Conservation (phyloP, 2,113 vertebrate species). For the Tiliqua scincoides region DNA sequence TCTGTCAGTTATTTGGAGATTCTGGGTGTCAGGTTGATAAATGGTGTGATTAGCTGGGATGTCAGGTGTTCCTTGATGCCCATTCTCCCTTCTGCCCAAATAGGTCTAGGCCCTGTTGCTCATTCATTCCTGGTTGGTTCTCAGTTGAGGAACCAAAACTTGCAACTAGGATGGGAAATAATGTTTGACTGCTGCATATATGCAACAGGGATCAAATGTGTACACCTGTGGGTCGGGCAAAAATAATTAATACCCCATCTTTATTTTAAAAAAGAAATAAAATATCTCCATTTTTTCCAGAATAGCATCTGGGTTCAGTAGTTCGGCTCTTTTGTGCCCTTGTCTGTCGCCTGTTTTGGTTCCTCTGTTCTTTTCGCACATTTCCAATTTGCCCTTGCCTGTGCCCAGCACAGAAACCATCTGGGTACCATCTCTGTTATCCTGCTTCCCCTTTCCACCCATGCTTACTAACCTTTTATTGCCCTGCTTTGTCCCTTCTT, state of each 20-base stretch:
- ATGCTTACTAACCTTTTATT: not conserved
- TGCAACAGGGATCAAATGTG: no score
- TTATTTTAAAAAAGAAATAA: no score
- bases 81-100: not conserved
- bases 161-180: not conserved
- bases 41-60: not conserved
- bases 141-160: not conserved
- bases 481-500: not conserved
- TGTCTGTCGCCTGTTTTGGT: not conserved
- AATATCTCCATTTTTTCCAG: not conserved
- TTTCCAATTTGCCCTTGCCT: no score
- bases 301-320: not conserved
- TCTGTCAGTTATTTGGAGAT: not conserved
- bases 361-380: no score
- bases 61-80: not conserved
- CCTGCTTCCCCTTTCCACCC: not conserved
- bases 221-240: no score
- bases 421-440: not conserved
- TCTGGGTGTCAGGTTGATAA: not conserved
- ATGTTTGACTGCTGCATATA: not conserved
- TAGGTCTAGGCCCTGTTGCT: not conserved
- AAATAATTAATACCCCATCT: no score
- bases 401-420: not conserved
- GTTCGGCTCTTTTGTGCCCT: no score
- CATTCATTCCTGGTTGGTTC: not conserved